A percentile compares a stretch with the other conserved stretches of the same genome.
These are phyloP conservation scores for Gnathonemus echidnorhynchus DNA, from an alignment of 2,113 vertebrate species.

Conservation along the genomic window DNA sequence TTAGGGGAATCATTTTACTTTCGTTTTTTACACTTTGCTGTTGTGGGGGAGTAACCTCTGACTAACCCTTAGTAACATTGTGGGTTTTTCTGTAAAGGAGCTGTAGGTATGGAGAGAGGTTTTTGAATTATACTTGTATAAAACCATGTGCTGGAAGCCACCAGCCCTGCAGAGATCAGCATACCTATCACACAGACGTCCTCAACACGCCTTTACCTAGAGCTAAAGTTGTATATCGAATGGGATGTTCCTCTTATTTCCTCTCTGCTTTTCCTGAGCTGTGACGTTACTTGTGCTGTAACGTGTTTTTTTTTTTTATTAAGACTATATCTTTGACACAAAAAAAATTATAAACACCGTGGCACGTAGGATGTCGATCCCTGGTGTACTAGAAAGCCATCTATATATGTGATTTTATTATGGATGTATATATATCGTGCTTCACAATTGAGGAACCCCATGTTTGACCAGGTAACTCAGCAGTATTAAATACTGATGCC, in stretches of 20 bases:
- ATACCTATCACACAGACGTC: not conserved
- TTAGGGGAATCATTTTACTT: not conserved
- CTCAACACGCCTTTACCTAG: not conserved
- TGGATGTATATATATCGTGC: not conserved
- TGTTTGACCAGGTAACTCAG: not conserved
- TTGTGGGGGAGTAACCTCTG: not conserved
- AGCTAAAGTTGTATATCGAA: not conserved
- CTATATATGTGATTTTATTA: not conserved
- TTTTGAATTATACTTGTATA: not conserved
- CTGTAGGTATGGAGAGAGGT: not conserved
- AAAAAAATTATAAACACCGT: not conserved
- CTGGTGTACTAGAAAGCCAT: slow-evolving; percentile 6
- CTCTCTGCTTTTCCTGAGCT: not conserved
- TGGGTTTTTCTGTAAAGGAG: not conserved
- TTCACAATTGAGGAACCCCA: not conserved
- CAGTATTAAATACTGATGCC: not conserved
- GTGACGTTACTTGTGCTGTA: not conserved
- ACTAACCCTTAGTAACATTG: not conserved
- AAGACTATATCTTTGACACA: not conserved
- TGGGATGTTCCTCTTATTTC: not conserved
- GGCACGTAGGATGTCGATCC: slow-evolving; percentile 1
- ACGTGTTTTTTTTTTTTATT: not conserved
- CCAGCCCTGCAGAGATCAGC: not conserved
- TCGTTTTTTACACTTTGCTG: not conserved
- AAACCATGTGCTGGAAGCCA: not conserved